These are phyloP conservation scores for Scleropages formosus DNA, from an alignment of 2,797 vertebrate species.

Conservation along the genomic window DNA sequence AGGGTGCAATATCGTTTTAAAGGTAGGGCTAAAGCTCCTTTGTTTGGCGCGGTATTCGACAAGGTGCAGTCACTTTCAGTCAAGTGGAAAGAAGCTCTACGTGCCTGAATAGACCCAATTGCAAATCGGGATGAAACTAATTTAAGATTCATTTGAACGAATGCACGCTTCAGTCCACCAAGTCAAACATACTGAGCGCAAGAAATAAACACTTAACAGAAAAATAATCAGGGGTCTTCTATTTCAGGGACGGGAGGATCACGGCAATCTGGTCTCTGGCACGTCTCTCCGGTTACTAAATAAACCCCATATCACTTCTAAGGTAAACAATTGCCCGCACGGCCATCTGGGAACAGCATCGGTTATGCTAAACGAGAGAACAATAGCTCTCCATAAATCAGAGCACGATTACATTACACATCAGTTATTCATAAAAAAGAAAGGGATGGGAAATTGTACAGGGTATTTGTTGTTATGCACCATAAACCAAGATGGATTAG, in stretches of 20 bases:
- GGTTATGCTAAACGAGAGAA: constrained; percentile 35
- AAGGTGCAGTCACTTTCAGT: constrained; percentile 8
- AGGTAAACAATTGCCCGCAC: constrained; percentile 24
- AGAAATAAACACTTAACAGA: background rate
- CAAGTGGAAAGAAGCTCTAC: background rate
- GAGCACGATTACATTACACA: constrained; percentile 29
- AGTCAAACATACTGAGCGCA: background rate
- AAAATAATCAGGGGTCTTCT: constrained; percentile 13
- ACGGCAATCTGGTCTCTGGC: background rate
- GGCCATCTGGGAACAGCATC: constrained; percentile 18
- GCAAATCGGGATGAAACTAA: background rate
- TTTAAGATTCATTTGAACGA: background rate
- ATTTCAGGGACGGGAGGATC: background rate
- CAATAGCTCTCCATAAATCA: constrained; percentile 39
- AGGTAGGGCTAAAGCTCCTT: background rate
- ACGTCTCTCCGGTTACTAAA: constrained; percentile 19
- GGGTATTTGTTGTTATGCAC: constrained; percentile 29
- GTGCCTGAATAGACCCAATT: background rate
- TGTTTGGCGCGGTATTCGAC: background rate
- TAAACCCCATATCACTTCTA: constrained; percentile 18
- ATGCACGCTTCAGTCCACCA: constrained; percentile 8
- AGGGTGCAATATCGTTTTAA: background rate
- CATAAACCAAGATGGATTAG: constrained; percentile 35
- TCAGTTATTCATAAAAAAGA: constrained; percentile 33
- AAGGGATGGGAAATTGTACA: constrained; percentile 35